These are phyloP conservation scores for Leucoma salicis DNA, from an alignment of 2,888 invertebrate genomes.

Conservation along the genomic window DNA sequence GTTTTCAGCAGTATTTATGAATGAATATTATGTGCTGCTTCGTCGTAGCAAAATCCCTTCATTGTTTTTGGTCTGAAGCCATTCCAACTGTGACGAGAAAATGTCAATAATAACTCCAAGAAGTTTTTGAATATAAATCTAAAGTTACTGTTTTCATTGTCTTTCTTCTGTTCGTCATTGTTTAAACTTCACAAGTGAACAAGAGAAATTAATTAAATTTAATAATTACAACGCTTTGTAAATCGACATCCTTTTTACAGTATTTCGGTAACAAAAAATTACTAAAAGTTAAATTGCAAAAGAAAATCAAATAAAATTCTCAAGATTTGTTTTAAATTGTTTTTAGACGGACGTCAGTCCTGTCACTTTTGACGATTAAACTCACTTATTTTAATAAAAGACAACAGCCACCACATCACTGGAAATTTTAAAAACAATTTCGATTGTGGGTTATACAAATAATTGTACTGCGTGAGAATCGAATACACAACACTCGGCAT, in stretches of 20 bases:
- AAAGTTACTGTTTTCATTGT: conserved; percentile 14
- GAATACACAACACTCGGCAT: too few relatives aligned
- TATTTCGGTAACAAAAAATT: background rate
- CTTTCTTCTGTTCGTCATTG: conserved; percentile 15
- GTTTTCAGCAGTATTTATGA: conserved; percentile 4
- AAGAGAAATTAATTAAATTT: background rate
- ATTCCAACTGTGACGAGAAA: conserved; percentile 31
- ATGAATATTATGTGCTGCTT: conserved; percentile 26
- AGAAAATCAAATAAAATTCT: background rate
- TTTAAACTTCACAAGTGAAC: conserved; percentile 12
- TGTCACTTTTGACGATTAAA: background rate
- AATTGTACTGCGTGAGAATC: too few relatives aligned
- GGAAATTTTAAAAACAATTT: too few relatives aligned
- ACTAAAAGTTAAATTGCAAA: background rate
- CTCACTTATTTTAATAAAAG: too few relatives aligned
- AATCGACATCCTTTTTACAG: background rate
- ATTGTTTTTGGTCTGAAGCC: conserved; percentile 31
- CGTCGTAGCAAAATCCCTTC: conserved; percentile 25
- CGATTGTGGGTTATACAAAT: too few relatives aligned
- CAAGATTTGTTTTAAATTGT: background rate
- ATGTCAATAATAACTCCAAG: conserved; percentile 29
- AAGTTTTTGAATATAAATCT: conserved; percentile 25
- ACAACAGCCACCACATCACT: too few relatives aligned
- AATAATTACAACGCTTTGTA: background rate
- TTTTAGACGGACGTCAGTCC: background rate